phyloP scores from a whole-genome alignment of 2,797 vertebrate species.

The Aeoliscus strigatus region DNA sequence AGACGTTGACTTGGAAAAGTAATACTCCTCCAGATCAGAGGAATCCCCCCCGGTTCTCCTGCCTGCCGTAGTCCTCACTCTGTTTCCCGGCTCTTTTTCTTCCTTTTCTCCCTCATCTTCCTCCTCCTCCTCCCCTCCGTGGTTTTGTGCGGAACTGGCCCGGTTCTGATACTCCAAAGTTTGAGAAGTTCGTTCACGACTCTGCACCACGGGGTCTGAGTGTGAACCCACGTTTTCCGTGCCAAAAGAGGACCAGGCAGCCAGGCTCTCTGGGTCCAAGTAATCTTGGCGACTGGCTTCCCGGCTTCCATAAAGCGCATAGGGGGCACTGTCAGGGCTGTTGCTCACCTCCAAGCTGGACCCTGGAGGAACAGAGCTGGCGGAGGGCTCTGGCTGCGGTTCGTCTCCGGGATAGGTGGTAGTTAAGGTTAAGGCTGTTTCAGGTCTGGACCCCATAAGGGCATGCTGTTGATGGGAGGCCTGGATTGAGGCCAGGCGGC shows the following conservation, averaged over 20 bases:
- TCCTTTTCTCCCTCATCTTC: conserved; percentile 49
- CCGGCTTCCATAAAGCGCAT: conserved; percentile 53
- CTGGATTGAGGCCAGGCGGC: conserved; percentile 83
- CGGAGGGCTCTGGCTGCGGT: conserved; percentile 43
- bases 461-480: conserved; percentile 76
- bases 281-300: conserved; percentile 59
- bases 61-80: conserved; percentile 46
- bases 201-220: conserved; percentile 46
- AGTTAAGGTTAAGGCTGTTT: conserved; percentile 50
- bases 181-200: conserved; percentile 55
- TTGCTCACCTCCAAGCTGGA: conserved; percentile 61
- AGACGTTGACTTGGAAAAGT: conserved; percentile 82
- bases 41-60: conserved; percentile 56
- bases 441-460: conserved; percentile 76
- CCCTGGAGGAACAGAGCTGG: conserved; percentile 43
- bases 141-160: conserved; percentile 14
- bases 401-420: conserved; percentile 39
- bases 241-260: conserved; percentile 76
- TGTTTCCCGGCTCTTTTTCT: conserved; percentile 39
- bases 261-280: conserved; percentile 68
- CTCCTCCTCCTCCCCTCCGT: conserved; percentile 52
- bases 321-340: conserved; percentile 50
- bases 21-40: conserved; percentile 77
- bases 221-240: conserved; percentile 67
- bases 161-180: conserved; percentile 68